Base-by-base conservation (phyloP, 2,888 invertebrate genomes). In the Onthophagus sagittarius region DNA sequence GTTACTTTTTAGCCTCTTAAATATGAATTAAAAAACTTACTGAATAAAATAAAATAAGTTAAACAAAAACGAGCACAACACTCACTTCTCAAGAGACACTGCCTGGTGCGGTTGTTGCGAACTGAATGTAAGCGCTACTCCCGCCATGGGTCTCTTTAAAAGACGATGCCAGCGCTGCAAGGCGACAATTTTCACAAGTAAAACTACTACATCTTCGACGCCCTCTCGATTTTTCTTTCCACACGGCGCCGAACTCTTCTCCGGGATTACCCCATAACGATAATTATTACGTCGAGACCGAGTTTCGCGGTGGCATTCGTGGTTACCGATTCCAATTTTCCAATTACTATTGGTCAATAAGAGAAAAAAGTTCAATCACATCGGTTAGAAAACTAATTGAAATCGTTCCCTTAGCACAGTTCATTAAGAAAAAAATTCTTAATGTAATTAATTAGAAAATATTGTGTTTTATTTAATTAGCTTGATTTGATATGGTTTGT, bases 41-140 rank as follows among this genome's bases (percentile, higher is more conserved):
- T 53, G 1, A 7, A 53, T 53, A 53, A 11, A 11, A 69, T 69
- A 80, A 78, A 79, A 79, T 79, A 79, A 67, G 67, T 67, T 67
- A 67, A 77, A 75, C 77, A 78, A 77, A 77, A 79, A 79, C 79
- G 78, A 81, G 81, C 83, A 81, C 83, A 80, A 81, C 83, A 82
- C 83, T 79, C 80, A 83, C 83, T 83, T 23, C 83, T 80, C 80
- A 83, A 83, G 81, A 80, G 82, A 82, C 81, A 83, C 82, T 81
- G 83, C 79, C 81, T 80, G 80, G 80, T 82, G 80, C 82, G 80
- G 23, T 82, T 82, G 83, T 83, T 84, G 83, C 83, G 83, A 84
- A 84, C 83, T 83, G 82, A 83, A 84, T 83, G 82, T 81, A 80
- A 80, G 78, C 31, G 32, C 75, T 80, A 80, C 84, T 83, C 83